phyloP scores from a whole-genome alignment of 1,140 invertebrate genomes.

The Diploscapter pachys region DNA sequence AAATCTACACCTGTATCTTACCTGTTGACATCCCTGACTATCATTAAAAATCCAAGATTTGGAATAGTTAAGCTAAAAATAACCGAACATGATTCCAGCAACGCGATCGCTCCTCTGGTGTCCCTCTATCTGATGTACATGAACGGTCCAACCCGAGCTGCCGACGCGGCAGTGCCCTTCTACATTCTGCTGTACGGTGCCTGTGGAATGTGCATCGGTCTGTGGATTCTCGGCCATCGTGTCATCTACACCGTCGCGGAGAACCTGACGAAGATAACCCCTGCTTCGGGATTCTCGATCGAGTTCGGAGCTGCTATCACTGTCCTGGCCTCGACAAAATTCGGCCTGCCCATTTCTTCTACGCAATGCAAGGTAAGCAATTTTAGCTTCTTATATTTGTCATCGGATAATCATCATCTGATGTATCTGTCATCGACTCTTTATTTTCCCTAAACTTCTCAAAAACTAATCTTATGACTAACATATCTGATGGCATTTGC shows the following conservation, averaged over 20 bases:
- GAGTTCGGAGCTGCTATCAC: constrained; percentile 92
- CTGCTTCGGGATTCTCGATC: constrained; percentile 82
- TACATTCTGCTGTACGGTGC: constrained; percentile 87
- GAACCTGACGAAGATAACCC: constrained; percentile 89
- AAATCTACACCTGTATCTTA: no score
- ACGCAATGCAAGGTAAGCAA: constrained; percentile 82
- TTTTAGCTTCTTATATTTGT: constrained; percentile 59
- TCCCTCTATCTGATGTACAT: constrained; percentile 80
- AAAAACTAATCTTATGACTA: no score
- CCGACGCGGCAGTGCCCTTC: constrained; percentile 74
- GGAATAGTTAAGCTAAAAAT: no score
- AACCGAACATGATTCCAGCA: constrained; percentile 66
- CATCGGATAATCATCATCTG: not conserved
- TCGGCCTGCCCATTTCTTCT: constrained; percentile 92
- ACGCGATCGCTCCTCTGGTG: constrained; percentile 94
- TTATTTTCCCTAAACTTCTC: not conserved
- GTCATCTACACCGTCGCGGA: constrained; percentile 95
- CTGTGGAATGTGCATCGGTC: constrained; percentile 85
- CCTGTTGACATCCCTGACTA: no score
- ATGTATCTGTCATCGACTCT: not conserved
- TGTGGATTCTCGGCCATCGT: constrained; percentile 89
- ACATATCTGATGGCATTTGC: no score
- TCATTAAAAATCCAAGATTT: no score
- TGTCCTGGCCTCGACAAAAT: constrained; percentile 88
- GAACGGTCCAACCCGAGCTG: constrained; percentile 55